Percentiles rank a stretch among this genome's conserved stretches.
Evolutionary conservation across 2,888 invertebrate genomes (phyloP).

Genomic region (Plagodis pulveraria): DNA sequence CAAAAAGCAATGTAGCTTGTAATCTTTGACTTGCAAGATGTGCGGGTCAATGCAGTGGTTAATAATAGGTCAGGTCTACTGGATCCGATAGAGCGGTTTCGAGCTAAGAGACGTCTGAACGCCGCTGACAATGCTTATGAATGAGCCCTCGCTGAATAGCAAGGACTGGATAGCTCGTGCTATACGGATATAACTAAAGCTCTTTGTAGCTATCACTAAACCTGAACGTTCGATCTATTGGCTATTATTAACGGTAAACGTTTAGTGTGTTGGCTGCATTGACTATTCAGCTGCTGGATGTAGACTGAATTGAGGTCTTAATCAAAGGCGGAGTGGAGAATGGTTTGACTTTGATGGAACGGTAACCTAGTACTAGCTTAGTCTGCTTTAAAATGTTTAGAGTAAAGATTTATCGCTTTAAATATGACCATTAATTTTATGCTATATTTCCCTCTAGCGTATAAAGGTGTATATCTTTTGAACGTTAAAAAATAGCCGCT

Average conservation of each 20-base stretch:
- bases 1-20: not conserved
- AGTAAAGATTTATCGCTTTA: no score
- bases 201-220: not conserved
- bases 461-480: no score
- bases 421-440: no score
- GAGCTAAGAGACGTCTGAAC: not conserved
- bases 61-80: slow-evolving; percentile 3
- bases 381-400: no score
- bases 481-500: no score
- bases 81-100: slow-evolving; percentile 1
- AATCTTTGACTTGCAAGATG: not conserved
- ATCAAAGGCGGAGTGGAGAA: no score
- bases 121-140: not conserved
- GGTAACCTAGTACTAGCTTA: no score
- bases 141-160: not conserved
- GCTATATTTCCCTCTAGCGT: no score
- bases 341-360: no score
- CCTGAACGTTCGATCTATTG: not conserved
- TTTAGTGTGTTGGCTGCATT: not conserved
- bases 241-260: not conserved
- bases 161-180: not conserved
- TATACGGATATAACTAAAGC: not conserved
- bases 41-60: not conserved
- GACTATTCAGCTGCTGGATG: not conserved
- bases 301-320: no score